Conservation (phyloP, 1,140 invertebrate genomes). For the Bombus balteatus region DNA sequence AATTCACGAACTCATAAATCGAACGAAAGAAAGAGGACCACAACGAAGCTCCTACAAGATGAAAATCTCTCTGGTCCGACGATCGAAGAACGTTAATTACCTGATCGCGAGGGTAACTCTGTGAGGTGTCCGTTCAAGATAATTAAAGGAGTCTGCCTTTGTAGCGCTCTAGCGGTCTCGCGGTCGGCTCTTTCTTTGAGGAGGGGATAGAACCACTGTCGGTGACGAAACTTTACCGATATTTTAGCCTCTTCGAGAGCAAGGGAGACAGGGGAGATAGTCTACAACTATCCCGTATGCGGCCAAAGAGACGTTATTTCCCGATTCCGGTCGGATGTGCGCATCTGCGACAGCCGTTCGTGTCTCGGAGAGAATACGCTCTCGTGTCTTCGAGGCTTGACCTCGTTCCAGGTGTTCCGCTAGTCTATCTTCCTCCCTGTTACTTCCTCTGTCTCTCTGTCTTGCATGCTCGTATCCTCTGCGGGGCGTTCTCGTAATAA, state of each 20-base stretch:
- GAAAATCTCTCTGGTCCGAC: not conserved
- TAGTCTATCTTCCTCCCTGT: not conserved
- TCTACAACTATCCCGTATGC: slow-evolving; percentile 16
- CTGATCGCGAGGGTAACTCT: not conserved
- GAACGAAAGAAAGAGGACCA: not conserved
- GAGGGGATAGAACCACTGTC: no score
- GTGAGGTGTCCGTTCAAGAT: not conserved
- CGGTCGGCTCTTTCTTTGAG: not conserved
- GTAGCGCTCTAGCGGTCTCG: not conserved
- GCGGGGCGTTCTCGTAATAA: slow-evolving; percentile 18
- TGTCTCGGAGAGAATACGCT: not conserved
- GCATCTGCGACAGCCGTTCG: slow-evolving; percentile 39
- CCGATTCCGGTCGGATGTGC: slow-evolving; percentile 12
- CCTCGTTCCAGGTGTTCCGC: slow-evolving; percentile 40
- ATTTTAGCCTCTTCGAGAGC: not conserved
- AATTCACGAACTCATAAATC: not conserved
- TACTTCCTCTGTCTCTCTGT: not conserved
- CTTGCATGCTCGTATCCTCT: not conserved
- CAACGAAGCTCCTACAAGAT: not conserved
- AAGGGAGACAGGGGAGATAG: not conserved
- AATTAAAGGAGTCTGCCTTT: slow-evolving; percentile 49
- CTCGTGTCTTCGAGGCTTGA: slow-evolving; percentile 32
- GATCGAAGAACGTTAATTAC: slow-evolving; percentile 40
- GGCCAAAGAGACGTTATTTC: not conserved
- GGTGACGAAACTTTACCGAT: slow-evolving; percentile 19